Evolutionary conservation across 2,888 invertebrate genomes (phyloP), one percentile per base, ranked within the genome.

Genomic region (Eurytoma adleriae): DNA sequence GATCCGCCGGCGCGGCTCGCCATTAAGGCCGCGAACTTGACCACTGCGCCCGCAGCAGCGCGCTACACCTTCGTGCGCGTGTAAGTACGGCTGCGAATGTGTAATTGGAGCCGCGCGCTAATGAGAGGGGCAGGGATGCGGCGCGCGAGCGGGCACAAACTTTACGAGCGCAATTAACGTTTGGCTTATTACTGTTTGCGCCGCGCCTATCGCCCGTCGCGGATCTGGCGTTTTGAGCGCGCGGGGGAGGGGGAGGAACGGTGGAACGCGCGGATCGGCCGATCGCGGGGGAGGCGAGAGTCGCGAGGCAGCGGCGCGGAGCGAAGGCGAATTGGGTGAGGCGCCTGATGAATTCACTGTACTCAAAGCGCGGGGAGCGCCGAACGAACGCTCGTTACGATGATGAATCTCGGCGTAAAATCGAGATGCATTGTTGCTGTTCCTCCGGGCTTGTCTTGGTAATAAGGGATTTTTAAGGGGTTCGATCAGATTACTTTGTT

Each of bases 141-240:
- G n/a, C 48, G n/a, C 1, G 3, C 52, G 52, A 12, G 40, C 20
- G 59, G 20, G 30, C 18, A 66, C 67, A 13, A 84, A 84, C 76
- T 86, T 86, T 85, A 85, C 84, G 84, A 83, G 83, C 76, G 86
- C 84, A 87, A 87, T 88, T 88, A 86, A 84, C 85, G 83, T 84
- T 84, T 48, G 84, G 83, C 84, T 88, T 87, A 88, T 86, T 86
- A 83, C 84, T 83, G 83, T 85, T 84, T 83, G 82, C 84, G 83
- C 86, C 83, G 83, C 5, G 30, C 40, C 86, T 87, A 87, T 87
- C 86, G 81, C 80, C 81, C 78, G 69, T 62, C 76, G 72, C 71
- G 78, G 80, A 87, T 87, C 86, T 83, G 62, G 69, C 10, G 24
- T 67, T 72, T 78, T 79, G 80, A 75, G 50, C 66, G 69, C 57